Percentiles rank a stretch among this genome's conserved stretches.
Conservation (phyloP, 1,140 invertebrate species). For the Saccostrea glomerata region DNA sequence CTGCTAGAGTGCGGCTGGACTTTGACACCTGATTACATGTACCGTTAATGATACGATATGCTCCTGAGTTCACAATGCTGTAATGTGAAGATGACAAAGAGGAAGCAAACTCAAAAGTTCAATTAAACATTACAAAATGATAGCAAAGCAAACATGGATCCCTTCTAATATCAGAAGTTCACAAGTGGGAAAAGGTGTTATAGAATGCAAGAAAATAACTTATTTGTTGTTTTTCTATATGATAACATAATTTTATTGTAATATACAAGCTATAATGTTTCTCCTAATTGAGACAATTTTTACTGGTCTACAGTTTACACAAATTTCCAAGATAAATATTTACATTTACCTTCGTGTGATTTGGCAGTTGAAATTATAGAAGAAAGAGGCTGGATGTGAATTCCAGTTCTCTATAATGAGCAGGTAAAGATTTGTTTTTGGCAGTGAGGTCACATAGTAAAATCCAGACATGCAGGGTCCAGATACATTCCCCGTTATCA, state of each 20-base stretch:
- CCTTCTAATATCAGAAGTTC: too few relatives aligned
- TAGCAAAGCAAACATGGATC: too few relatives aligned
- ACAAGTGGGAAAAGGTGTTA: too few relatives aligned
- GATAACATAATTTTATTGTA: too few relatives aligned
- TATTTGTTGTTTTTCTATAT: too few relatives aligned
- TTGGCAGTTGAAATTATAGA: constrained; percentile 80
- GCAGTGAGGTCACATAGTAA: constrained; percentile 79
- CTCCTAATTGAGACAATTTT: too few relatives aligned
- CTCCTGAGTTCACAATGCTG: constrained; percentile 79
- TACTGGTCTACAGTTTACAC: too few relatives aligned
- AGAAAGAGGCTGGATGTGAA: constrained; percentile 71
- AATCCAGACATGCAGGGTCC: constrained; percentile 80
- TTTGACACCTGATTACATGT: constrained; percentile 78
- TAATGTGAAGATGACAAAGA: neutral
- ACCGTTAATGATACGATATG: constrained; percentile 79
- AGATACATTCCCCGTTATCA: constrained; percentile 80
- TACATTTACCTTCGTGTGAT: constrained; percentile 75
- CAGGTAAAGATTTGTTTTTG: constrained; percentile 79
- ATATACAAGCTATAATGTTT: too few relatives aligned
- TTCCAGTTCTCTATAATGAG: constrained; percentile 80
- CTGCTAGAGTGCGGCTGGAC: constrained; percentile 71
- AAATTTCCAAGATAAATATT: too few relatives aligned
- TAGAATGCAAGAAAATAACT: too few relatives aligned
- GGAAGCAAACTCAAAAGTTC: neutral
- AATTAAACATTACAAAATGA: neutral